Base-by-base conservation (phyloP, 2,888 invertebrate species). In the Cephus pulcher region DNA sequence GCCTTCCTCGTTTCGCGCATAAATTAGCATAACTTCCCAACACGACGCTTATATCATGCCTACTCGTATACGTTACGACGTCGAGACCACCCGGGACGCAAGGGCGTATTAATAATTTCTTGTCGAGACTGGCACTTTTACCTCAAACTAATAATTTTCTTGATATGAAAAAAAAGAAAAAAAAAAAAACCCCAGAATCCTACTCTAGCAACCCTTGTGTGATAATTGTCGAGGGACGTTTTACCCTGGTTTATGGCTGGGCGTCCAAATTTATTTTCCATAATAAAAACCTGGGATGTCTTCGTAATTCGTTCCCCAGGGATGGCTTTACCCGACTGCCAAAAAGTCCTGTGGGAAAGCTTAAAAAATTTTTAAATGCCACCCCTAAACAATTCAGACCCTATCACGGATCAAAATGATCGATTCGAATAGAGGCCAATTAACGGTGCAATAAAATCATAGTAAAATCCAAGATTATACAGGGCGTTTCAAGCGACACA, bases 1-100 rank as follows among this genome's bases (percentile, higher is more conserved):
- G 82, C 78, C 80, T 80, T 81, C 83, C 83, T 82, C 83, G 83
- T 84, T 85, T 80, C 80, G 78, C 74, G 82, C 84, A 86, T 87
- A 87, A 87, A 88, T 88, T 88, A 87, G 84, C 88, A 87, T 88
- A 87, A 85, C 83, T 84, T 81, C 71, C 71, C 73, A 37, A 35
- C 76, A 71, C 70, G 73, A 23, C 35, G 56, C 76, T 56, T 56
- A 56, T 56, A 56, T 56, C 56, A 56, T 56, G 56, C 56, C 56
- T 56, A 56, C 56, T 56, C 56, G 56, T 56, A 56, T 56, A 56
- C 56, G 56, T 56, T 23, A 23, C 56, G 56, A 56, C 56, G 56
- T 56, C 56, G 56, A 9, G 23, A 56, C 23, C 56, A 56, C 56
- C 56, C 23, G 56, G 56, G 23, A 23, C 56, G 56, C 56, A 0